Evolutionary conservation across 2,113 vertebrate genomes (phyloP).

Genomic region (Ursus arctos): DNA sequence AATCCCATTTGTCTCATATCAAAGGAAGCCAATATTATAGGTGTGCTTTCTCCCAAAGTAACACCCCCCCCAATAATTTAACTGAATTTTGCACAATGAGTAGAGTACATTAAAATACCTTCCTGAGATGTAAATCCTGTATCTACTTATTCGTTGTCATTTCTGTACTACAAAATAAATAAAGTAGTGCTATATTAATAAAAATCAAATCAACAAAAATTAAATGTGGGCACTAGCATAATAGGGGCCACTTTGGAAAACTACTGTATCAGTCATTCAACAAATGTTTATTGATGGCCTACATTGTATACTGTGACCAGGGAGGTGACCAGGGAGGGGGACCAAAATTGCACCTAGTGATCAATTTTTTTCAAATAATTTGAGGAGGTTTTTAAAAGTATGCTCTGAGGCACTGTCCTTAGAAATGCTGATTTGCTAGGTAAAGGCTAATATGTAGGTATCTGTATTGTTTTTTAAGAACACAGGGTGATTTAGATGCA

Average conservation of each 20-base stretch:
- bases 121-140: background rate
- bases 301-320: background rate
- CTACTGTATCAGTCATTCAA: background rate
- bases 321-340: background rate
- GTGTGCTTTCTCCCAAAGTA: background rate
- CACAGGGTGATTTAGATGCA: background rate
- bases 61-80: background rate
- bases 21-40: background rate
- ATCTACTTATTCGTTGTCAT: background rate
- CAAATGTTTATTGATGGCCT: background rate
- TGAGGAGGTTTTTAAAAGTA: constrained; percentile 1
- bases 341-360: background rate
- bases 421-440: background rate
- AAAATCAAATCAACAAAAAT: background rate
- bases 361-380: background rate
- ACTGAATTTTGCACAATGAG: background rate
- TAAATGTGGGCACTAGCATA: background rate
- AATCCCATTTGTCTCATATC: background rate
- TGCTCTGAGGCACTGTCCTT: background rate
- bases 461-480: background rate
- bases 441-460: background rate
- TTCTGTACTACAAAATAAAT: background rate
- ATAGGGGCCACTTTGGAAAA: background rate
- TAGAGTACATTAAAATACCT: background rate
- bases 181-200: background rate